Evolutionary conservation across 2,888 invertebrate species (phyloP).

Genomic region (Neuroscelio doddi): DNA sequence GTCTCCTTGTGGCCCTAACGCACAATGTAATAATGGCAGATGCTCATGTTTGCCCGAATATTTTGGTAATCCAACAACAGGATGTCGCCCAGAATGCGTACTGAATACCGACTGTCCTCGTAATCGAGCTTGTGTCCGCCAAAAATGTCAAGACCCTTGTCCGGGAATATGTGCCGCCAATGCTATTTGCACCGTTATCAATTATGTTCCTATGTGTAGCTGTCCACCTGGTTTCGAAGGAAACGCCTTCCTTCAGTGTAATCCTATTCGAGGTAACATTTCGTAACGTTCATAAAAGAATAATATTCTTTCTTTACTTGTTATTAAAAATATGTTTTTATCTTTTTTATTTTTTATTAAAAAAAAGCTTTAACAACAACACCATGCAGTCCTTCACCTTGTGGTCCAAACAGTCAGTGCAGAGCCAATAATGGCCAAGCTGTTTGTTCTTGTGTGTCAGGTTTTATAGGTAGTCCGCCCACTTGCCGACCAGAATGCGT

Average conservation of each 20-base stretch:
- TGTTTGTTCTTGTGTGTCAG: constrained; percentile 81
- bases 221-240: constrained; percentile 75
- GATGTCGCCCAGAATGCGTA: constrained; percentile 88
- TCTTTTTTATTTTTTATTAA: not conserved
- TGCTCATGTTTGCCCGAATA: constrained; percentile 84
- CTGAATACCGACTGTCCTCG: constrained; percentile 82
- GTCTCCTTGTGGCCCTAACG: constrained; percentile 82
- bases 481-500: constrained; percentile 82
- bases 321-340: too few species aligned
- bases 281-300: not conserved
- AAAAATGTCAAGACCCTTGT: constrained; percentile 86
- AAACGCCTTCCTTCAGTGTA: constrained; percentile 73
- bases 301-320: too few species aligned
- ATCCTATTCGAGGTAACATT: constrained; percentile 62
- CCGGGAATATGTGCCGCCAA: constrained; percentile 84
- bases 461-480: constrained; percentile 80
- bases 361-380: constrained; percentile 37
- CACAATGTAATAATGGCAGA: constrained; percentile 79
- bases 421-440: constrained; percentile 78
- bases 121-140: constrained; percentile 80
- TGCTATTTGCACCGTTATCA: constrained; percentile 83
- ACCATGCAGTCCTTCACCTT: constrained; percentile 77
- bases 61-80: constrained; percentile 82
- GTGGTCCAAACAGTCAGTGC: constrained; percentile 75
- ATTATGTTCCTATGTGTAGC: constrained; percentile 85